Conservation (phyloP, 2,113 vertebrate genomes). For the Pristiophorus japonicus region DNA sequence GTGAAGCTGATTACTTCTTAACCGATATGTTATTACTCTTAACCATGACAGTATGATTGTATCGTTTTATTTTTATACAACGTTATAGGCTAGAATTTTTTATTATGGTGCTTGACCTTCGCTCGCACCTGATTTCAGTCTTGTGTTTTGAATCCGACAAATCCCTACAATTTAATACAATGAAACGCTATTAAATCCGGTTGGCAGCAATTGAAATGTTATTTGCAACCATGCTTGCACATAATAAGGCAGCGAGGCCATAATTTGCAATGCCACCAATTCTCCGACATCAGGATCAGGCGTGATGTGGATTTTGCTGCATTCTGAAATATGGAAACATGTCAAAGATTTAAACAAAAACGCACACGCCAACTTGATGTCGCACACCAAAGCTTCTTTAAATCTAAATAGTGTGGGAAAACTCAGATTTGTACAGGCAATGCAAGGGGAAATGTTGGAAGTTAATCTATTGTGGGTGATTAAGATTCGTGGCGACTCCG, state of each 20-base stretch:
- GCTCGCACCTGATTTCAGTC: slow-evolving; percentile 2
- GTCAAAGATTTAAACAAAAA: not conserved
- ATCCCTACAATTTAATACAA: not conserved
- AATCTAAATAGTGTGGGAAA: not conserved
- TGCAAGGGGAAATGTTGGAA: not conserved
- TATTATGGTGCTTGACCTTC: not conserved
- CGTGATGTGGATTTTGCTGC: not conserved
- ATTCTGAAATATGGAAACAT: not conserved
- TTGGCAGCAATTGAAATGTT: not conserved
- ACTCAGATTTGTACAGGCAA: not conserved
- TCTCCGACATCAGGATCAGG: not conserved
- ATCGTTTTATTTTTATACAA: not conserved
- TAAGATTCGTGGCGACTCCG: too few relatives aligned
- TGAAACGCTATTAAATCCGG: not conserved
- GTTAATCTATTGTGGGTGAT: not conserved
- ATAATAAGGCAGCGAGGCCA: not conserved
- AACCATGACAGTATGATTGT: not conserved
- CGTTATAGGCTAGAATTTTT: not conserved
- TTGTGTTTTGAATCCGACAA: not conserved
- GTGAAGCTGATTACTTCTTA: not conserved
- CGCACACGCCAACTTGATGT: not conserved
- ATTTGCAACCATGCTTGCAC: not conserved
- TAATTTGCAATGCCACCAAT: too few relatives aligned
- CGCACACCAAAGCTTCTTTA: not conserved
- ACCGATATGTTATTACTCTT: not conserved